Evolutionary conservation across 2,888 invertebrate species (phyloP), one percentile per base, ranked within the genome.

Genomic region (Branchipolynoe longqiensis): DNA sequence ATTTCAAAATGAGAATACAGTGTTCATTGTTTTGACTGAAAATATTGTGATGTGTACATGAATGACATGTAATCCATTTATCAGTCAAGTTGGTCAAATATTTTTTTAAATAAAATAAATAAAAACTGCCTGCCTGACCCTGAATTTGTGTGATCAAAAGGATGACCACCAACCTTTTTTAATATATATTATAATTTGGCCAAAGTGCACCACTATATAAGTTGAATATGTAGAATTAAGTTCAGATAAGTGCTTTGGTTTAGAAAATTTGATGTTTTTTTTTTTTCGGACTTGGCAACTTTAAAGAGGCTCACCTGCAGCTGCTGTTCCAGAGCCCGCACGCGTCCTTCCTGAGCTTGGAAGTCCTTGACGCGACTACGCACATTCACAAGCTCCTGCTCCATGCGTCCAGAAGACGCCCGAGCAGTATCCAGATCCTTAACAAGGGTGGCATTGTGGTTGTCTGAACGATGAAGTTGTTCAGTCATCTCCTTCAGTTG

Each of bases 351-450:
- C 58, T 82, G 82, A 14, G 56, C 48, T 48, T 64, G 48, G 8
- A 84, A 28, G 64, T 84, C 69, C 78, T 92, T 90, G 18, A 92
- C 88, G 86, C 92, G 91, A 48, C 93, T 94, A 31, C 95, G 95
- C 74, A 95, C 92, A 81, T 96, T 95, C 88, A 95, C 95, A 90
- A 95, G 95, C 89, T 95, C 95, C 90, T 92, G 94, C 92, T 95
- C 95, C 78, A 94, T 93, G 69, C 94, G 92, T 86, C 93, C 89
- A 90, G 93, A 88, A 90, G 94, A 89, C 91, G 94, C 92, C 89
- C 93, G 88, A 90, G 94, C 90, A 91, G 94, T 92, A 54, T 91
- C 90, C 38, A 91, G 87, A 12, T 91, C 92, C n/a, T 87, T 62
- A 14, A 86, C 82, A 54, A 86, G 14, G 22, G 41, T 28, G 4